Evolutionary conservation across 35 echinoderm and acorn worm species (phyloP).

Genomic region (Apostichopus californicus): DNA sequence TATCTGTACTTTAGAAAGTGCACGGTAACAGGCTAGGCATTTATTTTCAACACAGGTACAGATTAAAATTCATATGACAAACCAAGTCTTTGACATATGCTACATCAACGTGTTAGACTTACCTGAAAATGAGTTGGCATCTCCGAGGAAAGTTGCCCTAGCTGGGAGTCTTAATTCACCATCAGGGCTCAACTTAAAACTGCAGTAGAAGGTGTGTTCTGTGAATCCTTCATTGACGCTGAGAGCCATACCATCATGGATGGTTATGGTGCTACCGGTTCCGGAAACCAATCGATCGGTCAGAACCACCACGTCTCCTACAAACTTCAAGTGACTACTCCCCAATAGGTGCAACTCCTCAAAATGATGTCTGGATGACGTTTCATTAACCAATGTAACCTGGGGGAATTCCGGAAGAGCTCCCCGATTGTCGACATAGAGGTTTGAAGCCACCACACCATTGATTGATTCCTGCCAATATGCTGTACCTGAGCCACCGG

Average conservation of each 20-base stretch:
- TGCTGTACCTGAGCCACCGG: conserved; percentile 80
- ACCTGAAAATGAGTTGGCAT: conserved; percentile 77
- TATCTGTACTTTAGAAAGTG: no score
- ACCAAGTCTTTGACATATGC: no score
- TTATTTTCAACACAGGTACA: no score
- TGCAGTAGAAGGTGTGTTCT: conserved; percentile 61
- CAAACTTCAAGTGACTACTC: conserved; percentile 62
- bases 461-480: conserved; percentile 42
- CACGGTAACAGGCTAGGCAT: no score
- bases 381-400: conserved; percentile 71
- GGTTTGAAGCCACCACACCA: conserved; percentile 30
- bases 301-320: conserved; percentile 56
- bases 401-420: neutral
- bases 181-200: conserved; percentile 66
- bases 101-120: neutral
- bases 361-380: conserved; percentile 56
- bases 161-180: conserved; percentile 80
- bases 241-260: conserved; percentile 82
- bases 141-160: conserved; percentile 73
- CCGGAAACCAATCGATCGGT: conserved; percentile 49
- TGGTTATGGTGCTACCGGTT: conserved; percentile 57
- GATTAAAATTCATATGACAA: no score
- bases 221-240: conserved; percentile 55
- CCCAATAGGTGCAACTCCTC: conserved; percentile 71
- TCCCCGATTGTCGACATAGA: conserved; percentile 73